phyloP scores from a whole-genome alignment of 2,113 vertebrate species.

The Leptobrachium leishanense region DNA sequence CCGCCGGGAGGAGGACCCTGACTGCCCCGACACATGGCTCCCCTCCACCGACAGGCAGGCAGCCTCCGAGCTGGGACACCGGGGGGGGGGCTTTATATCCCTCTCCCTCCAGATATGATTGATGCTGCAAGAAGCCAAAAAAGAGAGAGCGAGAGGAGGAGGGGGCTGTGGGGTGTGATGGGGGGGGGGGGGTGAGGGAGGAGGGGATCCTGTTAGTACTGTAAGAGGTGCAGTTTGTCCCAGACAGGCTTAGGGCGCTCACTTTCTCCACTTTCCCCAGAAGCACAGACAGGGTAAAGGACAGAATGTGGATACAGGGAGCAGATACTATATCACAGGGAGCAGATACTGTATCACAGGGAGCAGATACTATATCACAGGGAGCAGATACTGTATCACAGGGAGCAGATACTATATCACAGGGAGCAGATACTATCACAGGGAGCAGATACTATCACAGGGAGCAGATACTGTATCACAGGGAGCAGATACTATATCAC shows the following conservation, averaged over 20 bases:
- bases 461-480: too few relatives aligned
- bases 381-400: too few relatives aligned
- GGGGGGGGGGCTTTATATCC: constrained; percentile 53
- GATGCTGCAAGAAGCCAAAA: constrained; percentile 79
- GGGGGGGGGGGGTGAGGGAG: constrained; percentile 12
- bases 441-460: too few relatives aligned
- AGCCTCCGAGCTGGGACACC: constrained; percentile 75
- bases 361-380: too few relatives aligned
- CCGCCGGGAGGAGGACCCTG: constrained; percentile 88
- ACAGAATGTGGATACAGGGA: too few relatives aligned
- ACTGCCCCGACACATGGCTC: constrained; percentile 83
- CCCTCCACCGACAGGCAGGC: constrained; percentile 72
- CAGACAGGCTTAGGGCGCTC: not conserved
- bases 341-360: too few relatives aligned
- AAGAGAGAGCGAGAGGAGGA: constrained; percentile 50
- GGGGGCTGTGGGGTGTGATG: not conserved
- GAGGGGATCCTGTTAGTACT: constrained; percentile 27
- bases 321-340: too few relatives aligned
- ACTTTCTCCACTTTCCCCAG: not conserved
- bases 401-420: too few relatives aligned
- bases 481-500: too few relatives aligned
- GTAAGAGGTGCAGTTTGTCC: constrained; percentile 45
- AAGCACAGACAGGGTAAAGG: not conserved
- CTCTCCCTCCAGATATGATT: constrained; percentile 71
- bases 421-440: too few relatives aligned